These are phyloP conservation scores for Mythimna albipuncta DNA, from an alignment of 2,888 invertebrate species.

Conservation along the genomic window DNA sequence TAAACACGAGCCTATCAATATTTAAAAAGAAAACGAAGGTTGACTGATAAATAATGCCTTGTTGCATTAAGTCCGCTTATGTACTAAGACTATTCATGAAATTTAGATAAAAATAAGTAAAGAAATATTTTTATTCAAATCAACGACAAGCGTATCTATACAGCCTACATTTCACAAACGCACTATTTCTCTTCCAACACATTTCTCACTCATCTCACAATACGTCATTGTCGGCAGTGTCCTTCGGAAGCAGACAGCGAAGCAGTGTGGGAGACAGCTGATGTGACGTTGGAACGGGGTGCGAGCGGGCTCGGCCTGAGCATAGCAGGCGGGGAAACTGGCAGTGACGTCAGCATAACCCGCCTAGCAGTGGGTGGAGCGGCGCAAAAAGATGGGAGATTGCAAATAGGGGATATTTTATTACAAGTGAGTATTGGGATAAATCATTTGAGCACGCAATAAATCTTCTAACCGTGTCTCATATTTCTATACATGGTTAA, in stretches of 20 bases:
- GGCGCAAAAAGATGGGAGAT: conserved; percentile 95
- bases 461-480: neutral
- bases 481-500: no score
- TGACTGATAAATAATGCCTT: no score
- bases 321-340: conserved; percentile 99
- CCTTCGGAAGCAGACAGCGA: conserved; percentile 89
- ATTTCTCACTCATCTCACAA: conserved; percentile 30
- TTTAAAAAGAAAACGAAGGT: no score
- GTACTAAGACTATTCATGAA: no score
- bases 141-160: neutral
- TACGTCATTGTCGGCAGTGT: conserved; percentile 72
- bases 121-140: neutral
- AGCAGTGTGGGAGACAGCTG: conserved; percentile 97
- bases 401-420: conserved; percentile 98
- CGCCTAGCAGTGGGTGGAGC: conserved; percentile 98
- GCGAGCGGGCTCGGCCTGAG: conserved; percentile 98
- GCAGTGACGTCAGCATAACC: conserved; percentile 99
- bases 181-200: conserved; percentile 23
- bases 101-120: no score
- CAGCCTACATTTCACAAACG: neutral
- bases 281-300: conserved; percentile 96
- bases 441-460: neutral
- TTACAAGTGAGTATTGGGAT: conserved; percentile 88
- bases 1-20: no score
- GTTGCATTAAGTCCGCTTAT: no score